A percentile compares a stretch with the other conserved stretches of the same genome.
These are phyloP conservation scores for Salticus scenicus DNA, from an alignment of 2,888 invertebrate species.

Conservation along the genomic window DNA sequence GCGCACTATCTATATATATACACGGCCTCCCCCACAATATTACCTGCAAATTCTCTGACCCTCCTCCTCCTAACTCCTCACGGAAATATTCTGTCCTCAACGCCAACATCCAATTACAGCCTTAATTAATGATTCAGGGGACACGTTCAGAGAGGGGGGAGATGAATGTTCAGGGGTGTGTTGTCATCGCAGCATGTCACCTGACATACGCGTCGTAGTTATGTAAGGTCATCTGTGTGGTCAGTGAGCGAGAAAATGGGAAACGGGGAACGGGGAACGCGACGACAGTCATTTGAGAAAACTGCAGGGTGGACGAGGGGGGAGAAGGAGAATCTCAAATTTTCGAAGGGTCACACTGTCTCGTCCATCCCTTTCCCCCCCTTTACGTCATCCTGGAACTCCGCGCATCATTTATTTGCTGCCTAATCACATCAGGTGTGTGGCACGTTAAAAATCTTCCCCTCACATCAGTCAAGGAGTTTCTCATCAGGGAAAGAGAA, in stretches of 20 bases:
- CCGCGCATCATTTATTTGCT: conserved; percentile 66
- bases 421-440: conserved; percentile 69
- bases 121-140: conserved; percentile 69
- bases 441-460: conserved; percentile 65
- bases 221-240: conserved; percentile 68
- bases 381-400: conserved; percentile 8
- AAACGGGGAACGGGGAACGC: conserved; percentile 41
- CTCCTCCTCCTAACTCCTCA: not conserved
- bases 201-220: conserved; percentile 64
- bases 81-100: not conserved
- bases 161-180: conserved; percentile 1
- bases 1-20: not conserved
- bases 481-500: conserved; percentile 43
- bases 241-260: conserved; percentile 70
- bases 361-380: conserved; percentile 14
- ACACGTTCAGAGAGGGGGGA: conserved; percentile 35
- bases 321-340: conserved; percentile 17
- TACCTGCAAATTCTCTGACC: conserved; percentile 13
- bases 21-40: not conserved
- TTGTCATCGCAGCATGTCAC: conserved; percentile 23
- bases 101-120: conserved; percentile 58
- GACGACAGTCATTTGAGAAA: conserved; percentile 49
- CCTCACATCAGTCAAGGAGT: conserved; percentile 58
- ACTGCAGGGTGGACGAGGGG: not conserved
- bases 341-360: conserved; percentile 38